phyloP scores from a whole-genome alignment of 2,113 vertebrate genomes.

The Gobius niger region DNA sequence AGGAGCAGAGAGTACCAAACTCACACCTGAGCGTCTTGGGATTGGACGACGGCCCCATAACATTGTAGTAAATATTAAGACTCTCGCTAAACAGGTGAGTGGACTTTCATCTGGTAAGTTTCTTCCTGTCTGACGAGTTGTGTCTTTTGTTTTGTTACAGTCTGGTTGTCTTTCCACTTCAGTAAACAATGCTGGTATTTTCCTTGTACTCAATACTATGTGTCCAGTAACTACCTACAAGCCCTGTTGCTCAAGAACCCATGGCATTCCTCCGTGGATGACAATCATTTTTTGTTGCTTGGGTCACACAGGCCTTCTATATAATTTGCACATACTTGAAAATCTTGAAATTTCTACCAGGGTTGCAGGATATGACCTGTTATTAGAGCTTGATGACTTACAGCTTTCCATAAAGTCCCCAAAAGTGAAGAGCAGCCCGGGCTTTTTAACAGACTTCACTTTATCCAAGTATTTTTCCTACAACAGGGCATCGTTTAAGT shows the following conservation, averaged over 20 bases:
- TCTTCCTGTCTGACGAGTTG: too few relatives aligned
- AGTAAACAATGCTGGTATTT: neutral
- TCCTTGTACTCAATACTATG: neutral
- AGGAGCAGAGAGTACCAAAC: constrained; percentile 11
- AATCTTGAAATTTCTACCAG: neutral
- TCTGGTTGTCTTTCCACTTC: neutral
- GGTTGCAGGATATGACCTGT: neutral
- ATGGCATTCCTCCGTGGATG: neutral
- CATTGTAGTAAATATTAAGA: constrained; percentile 8
- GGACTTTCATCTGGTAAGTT: neutral
- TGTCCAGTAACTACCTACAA: neutral
- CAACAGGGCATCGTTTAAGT: too few relatives aligned
- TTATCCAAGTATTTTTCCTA: too few relatives aligned
- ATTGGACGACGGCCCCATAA: neutral
- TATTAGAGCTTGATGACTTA: neutral
- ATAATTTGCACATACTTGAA: constrained; percentile 3
- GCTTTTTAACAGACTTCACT: too few relatives aligned
- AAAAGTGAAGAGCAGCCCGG: neutral
- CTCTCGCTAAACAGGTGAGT: constrained; percentile 37
- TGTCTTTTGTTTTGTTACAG: neutral
- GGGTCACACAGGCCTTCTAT: neutral
- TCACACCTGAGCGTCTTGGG: constrained; percentile 13
- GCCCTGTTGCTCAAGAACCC: neutral
- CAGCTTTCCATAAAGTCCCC: neutral
- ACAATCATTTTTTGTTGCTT: neutral